Evolutionary conservation across 2,113 vertebrate genomes (phyloP), one percentile per base, ranked within the genome.

Genomic region (Enhydra lutris): DNA sequence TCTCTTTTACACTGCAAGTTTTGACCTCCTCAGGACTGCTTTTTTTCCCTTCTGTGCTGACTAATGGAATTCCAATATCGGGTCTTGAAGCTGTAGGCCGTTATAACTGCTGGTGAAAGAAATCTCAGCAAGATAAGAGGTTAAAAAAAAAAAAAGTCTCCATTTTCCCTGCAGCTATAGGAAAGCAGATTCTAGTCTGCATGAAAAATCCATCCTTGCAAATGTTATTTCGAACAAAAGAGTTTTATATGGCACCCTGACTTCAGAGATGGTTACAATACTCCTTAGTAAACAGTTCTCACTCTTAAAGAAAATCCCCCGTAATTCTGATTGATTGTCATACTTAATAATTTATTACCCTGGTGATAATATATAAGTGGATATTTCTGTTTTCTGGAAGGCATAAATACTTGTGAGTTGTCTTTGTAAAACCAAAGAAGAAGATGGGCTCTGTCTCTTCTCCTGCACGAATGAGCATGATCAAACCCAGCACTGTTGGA

Each of bases 81-180:
- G 76, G 31, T 63, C 90, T 67, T 57, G n/a, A 73, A 87, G 34
- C 71, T 9, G 12, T 45, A n/a, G 36, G 34, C 52, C 42, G 36
- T 47, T 88, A 55, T 39, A 82, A 89, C 36, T 20, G 57, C 61
- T 29, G 63, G 47, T 63, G 52, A 92, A 88, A 92, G 92, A 71
- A 86, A 76, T 95, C 83, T 80, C 96, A 80, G 93, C 42, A 57
- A 96, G 92, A 90, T 90, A 96, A 94, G 90, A 65, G 9, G 31
- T 34, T 71, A 52, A 65, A 23, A 7, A 36, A 86, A 69, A 74
- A 24, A 6, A 42, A 91, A 50, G 29, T 23, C 61, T 57, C 47
- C 42, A 36, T 39, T 79, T 67, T 39, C 94, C 96, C 87, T 39
- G 90, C 61, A 90, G 90, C 87, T 34, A n/a, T 2, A 13, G 47